These are phyloP conservation scores for Cirrhinus molitorella DNA, from an alignment of 2,797 vertebrate species.

Conservation along the genomic window DNA sequence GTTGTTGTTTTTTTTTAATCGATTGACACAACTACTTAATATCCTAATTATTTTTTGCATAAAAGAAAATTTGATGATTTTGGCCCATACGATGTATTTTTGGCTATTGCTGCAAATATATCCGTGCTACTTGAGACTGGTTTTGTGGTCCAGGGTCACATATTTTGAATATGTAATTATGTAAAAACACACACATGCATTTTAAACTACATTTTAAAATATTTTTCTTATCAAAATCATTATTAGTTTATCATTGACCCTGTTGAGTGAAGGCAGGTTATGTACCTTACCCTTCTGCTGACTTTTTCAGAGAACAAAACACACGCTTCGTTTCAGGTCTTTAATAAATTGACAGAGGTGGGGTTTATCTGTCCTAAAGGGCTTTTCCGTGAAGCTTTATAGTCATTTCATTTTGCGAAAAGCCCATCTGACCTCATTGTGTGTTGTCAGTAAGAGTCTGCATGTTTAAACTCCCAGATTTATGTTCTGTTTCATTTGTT, in stretches of 20 bases:
- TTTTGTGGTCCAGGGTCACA: too few relatives aligned
- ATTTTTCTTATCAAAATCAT: neutral
- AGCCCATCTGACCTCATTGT: conserved; percentile 35
- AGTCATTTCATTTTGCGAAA: conserved; percentile 14
- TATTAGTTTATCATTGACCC: neutral
- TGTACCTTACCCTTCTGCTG: neutral
- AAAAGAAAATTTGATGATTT: too few relatives aligned
- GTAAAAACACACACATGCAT: neutral
- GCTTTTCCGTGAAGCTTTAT: conserved; percentile 35
- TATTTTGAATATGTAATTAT: too few relatives aligned
- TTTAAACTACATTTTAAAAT: neutral
- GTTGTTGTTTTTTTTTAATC: too few relatives aligned
- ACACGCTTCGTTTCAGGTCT: neutral
- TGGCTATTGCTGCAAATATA: too few relatives aligned
- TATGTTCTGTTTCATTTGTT: conserved; percentile 41
- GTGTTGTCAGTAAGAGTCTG: conserved; percentile 14
- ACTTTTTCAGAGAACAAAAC: neutral
- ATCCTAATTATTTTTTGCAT: too few relatives aligned
- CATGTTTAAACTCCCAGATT: conserved; percentile 33
- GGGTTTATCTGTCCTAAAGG: conserved; percentile 27
- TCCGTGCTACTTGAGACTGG: too few relatives aligned
- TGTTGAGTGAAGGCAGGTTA: neutral
- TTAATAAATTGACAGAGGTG: conserved; percentile 11
- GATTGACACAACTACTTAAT: too few relatives aligned
- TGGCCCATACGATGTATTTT: too few relatives aligned